Evolutionary conservation across 2,113 vertebrate genomes (phyloP).

Genomic region (Noctilio leporinus): DNA sequence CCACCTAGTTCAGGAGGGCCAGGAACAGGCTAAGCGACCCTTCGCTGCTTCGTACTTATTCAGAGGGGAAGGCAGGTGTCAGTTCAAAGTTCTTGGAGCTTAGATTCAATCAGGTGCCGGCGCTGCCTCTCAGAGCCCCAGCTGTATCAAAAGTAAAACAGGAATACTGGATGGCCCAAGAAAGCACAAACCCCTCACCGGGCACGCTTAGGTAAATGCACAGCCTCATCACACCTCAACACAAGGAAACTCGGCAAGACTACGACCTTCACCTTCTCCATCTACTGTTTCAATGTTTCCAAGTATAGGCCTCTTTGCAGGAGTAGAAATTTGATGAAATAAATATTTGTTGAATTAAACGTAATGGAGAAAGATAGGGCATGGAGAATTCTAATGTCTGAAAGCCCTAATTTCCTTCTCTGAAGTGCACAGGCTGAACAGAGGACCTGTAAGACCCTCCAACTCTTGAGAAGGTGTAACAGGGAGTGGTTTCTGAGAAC

Average conservation of each 20-base stretch:
- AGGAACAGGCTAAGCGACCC: background rate
- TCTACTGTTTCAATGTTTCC: background rate
- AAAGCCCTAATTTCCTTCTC: fast-evolving
- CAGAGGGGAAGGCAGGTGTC: background rate
- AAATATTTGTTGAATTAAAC: background rate
- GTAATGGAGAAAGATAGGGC: background rate
- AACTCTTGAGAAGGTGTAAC: background rate
- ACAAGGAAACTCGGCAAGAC: background rate
- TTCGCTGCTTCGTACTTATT: background rate
- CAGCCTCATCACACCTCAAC: background rate
- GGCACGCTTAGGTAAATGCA: background rate
- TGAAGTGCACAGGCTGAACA: background rate
- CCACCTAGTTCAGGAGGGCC: background rate
- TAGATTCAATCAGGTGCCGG: background rate
- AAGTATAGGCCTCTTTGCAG: background rate
- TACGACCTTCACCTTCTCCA: background rate
- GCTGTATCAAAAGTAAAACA: background rate
- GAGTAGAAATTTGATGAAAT: background rate
- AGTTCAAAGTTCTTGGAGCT: background rate
- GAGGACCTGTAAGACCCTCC: background rate
- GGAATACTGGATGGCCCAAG: background rate
- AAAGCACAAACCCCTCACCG: background rate
- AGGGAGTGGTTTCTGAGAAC: background rate
- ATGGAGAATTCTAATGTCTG: background rate
- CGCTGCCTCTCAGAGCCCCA: background rate